Evolutionary conservation across 2,888 invertebrate species (phyloP).

Genomic region (Iselma pallidipennis): DNA sequence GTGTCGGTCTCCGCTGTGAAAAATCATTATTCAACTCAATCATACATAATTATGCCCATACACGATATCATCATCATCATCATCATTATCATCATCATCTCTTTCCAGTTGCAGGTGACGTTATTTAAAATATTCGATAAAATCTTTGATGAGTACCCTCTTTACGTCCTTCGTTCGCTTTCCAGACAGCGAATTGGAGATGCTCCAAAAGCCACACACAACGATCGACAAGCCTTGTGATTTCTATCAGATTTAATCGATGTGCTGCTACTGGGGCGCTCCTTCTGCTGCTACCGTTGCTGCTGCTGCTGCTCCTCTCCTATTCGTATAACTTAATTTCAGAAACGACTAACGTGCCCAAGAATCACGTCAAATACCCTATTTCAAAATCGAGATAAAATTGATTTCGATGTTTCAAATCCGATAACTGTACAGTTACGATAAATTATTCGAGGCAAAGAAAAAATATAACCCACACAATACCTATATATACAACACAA

Average conservation of each 20-base stretch:
- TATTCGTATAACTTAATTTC: neutral
- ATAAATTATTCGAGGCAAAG: neutral
- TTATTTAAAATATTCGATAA: too few relatives aligned
- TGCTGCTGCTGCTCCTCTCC: neutral
- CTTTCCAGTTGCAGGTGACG: neutral
- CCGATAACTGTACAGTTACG: too few relatives aligned
- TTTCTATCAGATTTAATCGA: neutral
- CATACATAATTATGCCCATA: neutral
- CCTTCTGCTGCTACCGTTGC: neutral
- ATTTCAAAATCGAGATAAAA: neutral
- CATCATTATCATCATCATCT: too few relatives aligned
- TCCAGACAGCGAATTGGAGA: too few relatives aligned
- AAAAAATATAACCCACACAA: neutral
- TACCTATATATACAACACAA: neutral
- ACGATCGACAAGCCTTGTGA: neutral
- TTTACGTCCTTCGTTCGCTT: too few relatives aligned
- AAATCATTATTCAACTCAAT: neutral
- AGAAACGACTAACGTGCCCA: neutral
- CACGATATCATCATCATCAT: neutral
- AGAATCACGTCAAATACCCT: neutral
- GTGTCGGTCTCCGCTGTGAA: neutral
- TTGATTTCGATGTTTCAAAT: constrained; percentile 1
- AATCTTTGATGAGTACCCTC: too few relatives aligned
- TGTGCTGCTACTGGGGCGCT: neutral
- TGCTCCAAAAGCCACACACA: neutral